Evolutionary conservation across 2,797 vertebrate genomes (phyloP).

Genomic region (Mormyrus proboscirostris): DNA sequence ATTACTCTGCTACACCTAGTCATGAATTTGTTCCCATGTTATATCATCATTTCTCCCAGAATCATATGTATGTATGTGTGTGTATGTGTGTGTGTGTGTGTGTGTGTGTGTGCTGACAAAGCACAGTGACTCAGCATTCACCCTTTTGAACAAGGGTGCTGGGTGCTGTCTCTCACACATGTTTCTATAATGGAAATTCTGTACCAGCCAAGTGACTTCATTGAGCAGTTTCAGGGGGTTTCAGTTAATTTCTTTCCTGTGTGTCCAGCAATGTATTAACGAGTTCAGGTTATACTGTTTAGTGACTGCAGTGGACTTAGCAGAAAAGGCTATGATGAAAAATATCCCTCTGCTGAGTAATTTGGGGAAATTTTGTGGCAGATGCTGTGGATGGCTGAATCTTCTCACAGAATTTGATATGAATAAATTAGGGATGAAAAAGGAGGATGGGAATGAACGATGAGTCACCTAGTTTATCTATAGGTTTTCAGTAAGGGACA

Average conservation of each 20-base stretch:
- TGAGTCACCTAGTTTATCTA: background rate
- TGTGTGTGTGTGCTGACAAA: background rate
- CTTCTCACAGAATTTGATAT: background rate
- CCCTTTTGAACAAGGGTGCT: background rate
- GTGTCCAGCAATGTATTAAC: background rate
- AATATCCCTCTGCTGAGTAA: background rate
- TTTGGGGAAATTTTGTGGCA: background rate
- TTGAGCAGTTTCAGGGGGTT: slow-evolving; percentile 45
- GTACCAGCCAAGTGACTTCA: slow-evolving; percentile 48
- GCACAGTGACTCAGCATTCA: background rate
- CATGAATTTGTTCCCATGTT: too few species aligned
- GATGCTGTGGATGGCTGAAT: background rate
- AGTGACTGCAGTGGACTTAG: background rate
- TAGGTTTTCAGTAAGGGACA: background rate
- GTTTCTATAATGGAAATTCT: background rate
- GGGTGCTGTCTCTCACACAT: background rate
- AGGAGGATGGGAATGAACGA: background rate
- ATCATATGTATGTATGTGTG: too few species aligned
- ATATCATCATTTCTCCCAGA: too few species aligned
- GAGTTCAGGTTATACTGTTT: background rate
- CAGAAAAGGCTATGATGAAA: background rate
- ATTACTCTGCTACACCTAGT: too few species aligned
- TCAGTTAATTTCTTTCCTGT: background rate
- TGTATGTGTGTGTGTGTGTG: too few species aligned
- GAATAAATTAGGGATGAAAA: background rate